Evolutionary conservation across 2,888 invertebrate species (phyloP).

Genomic region (Meghimatium bilineatum): DNA sequence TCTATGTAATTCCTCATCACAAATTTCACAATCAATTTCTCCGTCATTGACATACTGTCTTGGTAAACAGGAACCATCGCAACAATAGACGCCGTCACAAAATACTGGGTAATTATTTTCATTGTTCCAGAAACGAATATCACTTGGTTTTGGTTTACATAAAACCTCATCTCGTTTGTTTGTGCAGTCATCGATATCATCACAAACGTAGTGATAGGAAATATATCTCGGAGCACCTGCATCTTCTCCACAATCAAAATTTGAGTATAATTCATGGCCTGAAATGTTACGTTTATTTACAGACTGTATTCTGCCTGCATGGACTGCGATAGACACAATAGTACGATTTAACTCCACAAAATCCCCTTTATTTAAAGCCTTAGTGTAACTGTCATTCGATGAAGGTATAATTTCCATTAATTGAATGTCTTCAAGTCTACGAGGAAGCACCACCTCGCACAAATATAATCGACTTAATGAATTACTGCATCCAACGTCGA

Average conservation of each 20-base stretch:
- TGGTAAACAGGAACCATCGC: constrained; percentile 6
- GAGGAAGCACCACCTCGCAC: neutral
- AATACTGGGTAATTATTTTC: neutral
- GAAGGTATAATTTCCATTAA: neutral
- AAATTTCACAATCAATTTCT: neutral
- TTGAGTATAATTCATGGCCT: neutral
- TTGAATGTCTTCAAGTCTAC: neutral
- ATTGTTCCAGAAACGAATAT: neutral
- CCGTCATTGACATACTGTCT: neutral
- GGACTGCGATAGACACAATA: neutral
- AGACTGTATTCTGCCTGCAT: neutral
- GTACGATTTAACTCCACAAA: neutral
- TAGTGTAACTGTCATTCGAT: neutral
- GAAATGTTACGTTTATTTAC: neutral
- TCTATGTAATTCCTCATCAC: too few species aligned
- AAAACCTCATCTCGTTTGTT: neutral
- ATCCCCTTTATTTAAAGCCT: neutral
- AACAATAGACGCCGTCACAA: neutral
- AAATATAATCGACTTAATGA: neutral
- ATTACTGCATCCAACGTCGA: neutral
- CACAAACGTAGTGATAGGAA: constrained; percentile 6
- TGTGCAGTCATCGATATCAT: neutral
- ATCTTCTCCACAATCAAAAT: constrained; percentile 21
- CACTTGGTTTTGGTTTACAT: neutral
- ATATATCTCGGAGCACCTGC: constrained; percentile 1